A percentile compares a stretch with the other conserved stretches of the same genome.
Evolutionary conservation across 2,113 vertebrate species (phyloP).

Genomic region (Notothenia rossii): DNA sequence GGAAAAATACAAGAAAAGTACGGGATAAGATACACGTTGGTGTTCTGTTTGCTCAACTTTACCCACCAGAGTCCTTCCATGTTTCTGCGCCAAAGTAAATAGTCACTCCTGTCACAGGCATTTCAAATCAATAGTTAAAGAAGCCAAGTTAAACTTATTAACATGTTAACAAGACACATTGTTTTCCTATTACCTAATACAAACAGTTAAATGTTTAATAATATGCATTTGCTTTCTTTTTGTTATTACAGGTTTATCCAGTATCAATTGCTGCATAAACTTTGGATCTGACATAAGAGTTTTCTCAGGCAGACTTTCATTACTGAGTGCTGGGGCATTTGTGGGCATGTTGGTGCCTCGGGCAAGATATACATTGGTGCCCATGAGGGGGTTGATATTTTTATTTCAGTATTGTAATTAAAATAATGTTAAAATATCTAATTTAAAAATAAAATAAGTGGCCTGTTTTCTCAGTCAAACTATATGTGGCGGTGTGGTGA

Average conservation of each 20-base stretch:
- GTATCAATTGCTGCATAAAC: conserved; percentile 37
- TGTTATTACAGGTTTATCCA: conserved; percentile 11
- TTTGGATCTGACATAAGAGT: conserved; percentile 7
- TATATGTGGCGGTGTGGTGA: no score
- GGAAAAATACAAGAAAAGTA: neutral
- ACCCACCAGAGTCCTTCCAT: conserved; percentile 8
- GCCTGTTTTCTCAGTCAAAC: neutral
- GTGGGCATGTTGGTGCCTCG: neutral
- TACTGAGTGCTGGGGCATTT: neutral
- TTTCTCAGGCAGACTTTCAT: conserved; percentile 22
- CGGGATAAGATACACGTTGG: neutral
- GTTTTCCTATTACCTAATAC: conserved; percentile 24
- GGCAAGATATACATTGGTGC: neutral
- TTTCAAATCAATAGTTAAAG: conserved; percentile 31
- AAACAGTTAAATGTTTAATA: conserved; percentile 19
- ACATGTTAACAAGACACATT: conserved; percentile 28
- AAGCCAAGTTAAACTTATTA: conserved; percentile 58
- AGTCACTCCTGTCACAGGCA: conserved; percentile 25
- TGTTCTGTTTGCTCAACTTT: neutral
- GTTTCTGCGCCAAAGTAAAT: conserved; percentile 62
- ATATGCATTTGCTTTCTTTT: conserved; percentile 10
- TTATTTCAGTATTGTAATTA: neutral
- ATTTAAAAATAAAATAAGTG: neutral
- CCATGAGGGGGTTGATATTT: neutral
- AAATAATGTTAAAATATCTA: neutral